A percentile compares a stretch with the other conserved stretches of the same genome.
Conservation (phyloP, 2,113 vertebrate genomes). For the Mellivora capensis region DNA sequence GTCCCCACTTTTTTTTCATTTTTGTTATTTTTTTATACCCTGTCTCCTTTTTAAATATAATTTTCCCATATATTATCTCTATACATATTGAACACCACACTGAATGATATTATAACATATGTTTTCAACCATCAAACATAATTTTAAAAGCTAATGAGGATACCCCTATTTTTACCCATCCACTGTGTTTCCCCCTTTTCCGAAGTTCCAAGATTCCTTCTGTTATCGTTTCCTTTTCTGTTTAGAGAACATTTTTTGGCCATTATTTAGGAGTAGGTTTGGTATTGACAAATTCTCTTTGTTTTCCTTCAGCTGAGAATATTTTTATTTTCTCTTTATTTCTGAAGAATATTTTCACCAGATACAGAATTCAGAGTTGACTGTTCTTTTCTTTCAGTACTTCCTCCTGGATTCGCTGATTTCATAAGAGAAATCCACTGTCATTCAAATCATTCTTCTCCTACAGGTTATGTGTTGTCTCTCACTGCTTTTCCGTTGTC, state of each 20-base stretch:
- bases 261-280: background rate
- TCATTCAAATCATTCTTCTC: background rate
- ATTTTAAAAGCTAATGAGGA: conserved; percentile 25
- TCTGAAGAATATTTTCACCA: conserved; percentile 26
- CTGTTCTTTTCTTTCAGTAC: conserved; percentile 7
- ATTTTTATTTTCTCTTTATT: conserved; percentile 36
- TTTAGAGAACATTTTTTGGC: background rate
- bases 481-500: background rate
- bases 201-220: background rate
- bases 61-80: background rate
- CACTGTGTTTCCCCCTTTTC: background rate
- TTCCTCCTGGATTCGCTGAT: background rate
- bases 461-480: background rate
- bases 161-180: background rate
- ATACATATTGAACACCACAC: background rate
- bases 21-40: background rate
- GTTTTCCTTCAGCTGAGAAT: background rate
- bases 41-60: background rate
- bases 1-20: background rate
- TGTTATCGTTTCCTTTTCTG: background rate
- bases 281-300: background rate
- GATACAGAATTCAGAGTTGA: background rate
- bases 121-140: background rate
- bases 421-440: background rate
- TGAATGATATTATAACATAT: background rate